Evolutionary conservation across 2,113 vertebrate genomes (phyloP), one percentile per base, ranked within the genome.

Genomic region (Turdus rufiventris): DNA sequence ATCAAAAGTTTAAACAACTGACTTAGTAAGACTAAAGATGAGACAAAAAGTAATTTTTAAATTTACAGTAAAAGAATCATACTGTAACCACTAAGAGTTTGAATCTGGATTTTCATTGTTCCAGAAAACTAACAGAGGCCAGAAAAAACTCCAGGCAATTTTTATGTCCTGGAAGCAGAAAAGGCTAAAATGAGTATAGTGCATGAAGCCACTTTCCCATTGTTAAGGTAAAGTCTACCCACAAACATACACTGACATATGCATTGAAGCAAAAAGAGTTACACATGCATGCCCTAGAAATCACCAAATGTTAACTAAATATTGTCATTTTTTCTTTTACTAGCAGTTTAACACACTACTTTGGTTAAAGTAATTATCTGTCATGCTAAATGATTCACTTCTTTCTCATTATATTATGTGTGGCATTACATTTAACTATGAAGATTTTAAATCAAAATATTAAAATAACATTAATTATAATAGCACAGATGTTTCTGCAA

Each of bases 391-490:
- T 80, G 67, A 91, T 90, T 95, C 72, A 67, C 38, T 91, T 91
- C 63, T 89, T 94, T 58, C 87, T 91, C 89, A 88, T 95, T 89
- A 78, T 65, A 50, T 67, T 86, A 84, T 56, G 28, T 60, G 47
- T 15, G 88, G 54, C 75, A 63, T 89, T 94, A 83, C 56, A 88
- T 60, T 85, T 66, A 74, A 51, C 47, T 62, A 60, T 53, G 66
- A 80, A 85, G 78, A 61, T 70, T 96, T 91, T 43, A 82, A 78
- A 85, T 78, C 9, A 29, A 89, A 84, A 18, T 60, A 89, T 83
- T 91, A 88, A 94, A 97, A 93, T 87, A 89, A 70, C 71, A 95
- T 85, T 88, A 93, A 94, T 95, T 96, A 90, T 74, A 80, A 43
- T 17, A 86, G 71, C 56, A 93, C 91, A 96, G 89, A 88, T 95